A percentile compares a stretch with the other conserved stretches of the same genome.
Evolutionary conservation across 2,888 invertebrate genomes (phyloP).

Genomic region (Ophion ventricosus): DNA sequence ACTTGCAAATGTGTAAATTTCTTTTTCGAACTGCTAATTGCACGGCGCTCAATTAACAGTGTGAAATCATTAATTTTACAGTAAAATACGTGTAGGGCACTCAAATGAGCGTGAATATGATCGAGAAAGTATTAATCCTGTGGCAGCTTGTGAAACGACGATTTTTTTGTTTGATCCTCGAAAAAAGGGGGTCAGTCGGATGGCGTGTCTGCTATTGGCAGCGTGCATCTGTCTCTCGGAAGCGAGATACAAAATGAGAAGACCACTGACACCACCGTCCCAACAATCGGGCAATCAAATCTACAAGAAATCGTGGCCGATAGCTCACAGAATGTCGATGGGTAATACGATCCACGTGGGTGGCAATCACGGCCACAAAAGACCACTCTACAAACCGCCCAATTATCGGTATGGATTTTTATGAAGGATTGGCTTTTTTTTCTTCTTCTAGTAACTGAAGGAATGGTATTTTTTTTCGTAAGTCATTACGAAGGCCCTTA

Average conservation of each 20-base stretch:
- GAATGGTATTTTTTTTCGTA: background rate
- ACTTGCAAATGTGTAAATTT: constrained; percentile 1
- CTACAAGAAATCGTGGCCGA: constrained; percentile 78
- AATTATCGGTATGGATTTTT: constrained; percentile 75
- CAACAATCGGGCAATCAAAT: constrained; percentile 76
- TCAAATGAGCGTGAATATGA: background rate
- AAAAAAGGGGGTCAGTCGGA: constrained; percentile 73
- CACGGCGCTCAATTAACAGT: background rate
- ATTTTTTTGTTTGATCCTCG: constrained; percentile 20
- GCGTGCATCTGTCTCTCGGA: constrained; percentile 73
- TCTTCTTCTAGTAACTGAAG: background rate
- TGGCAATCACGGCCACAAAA: constrained; percentile 74
- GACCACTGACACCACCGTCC: constrained; percentile 77
- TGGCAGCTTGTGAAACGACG: background rate
- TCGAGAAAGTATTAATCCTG: background rate
- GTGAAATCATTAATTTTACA: background rate
- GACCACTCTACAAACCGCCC: constrained; percentile 74
- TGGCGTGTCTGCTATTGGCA: constrained; percentile 74
- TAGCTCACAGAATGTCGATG: constrained; percentile 76
- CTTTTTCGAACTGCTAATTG: background rate
- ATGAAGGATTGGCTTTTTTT: background rate
- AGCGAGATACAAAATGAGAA: constrained; percentile 80
- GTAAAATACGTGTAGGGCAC: background rate
- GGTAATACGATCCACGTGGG: constrained; percentile 77
- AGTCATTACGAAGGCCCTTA: too few species aligned